phyloP scores from a whole-genome alignment of 2,888 invertebrate genomes.

The Cheilosia impressa region DNA sequence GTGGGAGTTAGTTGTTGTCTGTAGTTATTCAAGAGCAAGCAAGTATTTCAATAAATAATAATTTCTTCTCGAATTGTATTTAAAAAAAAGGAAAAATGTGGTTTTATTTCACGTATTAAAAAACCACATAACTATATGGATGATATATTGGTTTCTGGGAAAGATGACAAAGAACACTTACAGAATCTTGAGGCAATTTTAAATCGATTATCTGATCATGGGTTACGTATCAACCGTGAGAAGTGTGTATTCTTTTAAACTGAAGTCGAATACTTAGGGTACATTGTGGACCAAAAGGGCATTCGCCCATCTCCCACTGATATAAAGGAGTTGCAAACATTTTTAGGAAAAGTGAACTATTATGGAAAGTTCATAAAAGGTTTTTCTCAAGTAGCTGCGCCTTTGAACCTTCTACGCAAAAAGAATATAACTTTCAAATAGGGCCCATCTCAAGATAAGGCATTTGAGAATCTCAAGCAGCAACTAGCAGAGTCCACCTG shows the following conservation, averaged over 20 bases:
- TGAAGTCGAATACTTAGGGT: constrained; percentile 68
- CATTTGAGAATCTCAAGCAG: too few relatives aligned
- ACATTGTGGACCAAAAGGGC: constrained; percentile 50
- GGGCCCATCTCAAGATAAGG: too few relatives aligned
- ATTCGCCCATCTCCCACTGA: constrained; percentile 40
- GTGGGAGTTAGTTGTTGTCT: too few relatives aligned
- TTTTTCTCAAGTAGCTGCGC: constrained; percentile 17
- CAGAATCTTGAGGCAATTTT: constrained; percentile 45
- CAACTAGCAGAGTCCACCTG: constrained; percentile 10
- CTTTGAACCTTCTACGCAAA: constrained; percentile 4
- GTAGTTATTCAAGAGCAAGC: too few relatives aligned
- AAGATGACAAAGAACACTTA: constrained; percentile 54
- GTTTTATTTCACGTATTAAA: too few relatives aligned
- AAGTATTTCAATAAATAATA: too few relatives aligned
- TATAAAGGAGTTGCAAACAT: constrained; percentile 33
- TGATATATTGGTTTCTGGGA: constrained; percentile 66
- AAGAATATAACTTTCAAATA: background rate
- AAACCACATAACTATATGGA: too few relatives aligned
- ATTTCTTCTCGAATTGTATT: too few relatives aligned
- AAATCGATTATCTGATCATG: constrained; percentile 19
- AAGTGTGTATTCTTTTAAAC: constrained; percentile 58
- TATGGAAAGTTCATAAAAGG: constrained; percentile 24
- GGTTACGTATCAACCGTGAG: constrained; percentile 37
- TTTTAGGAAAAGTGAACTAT: constrained; percentile 23
- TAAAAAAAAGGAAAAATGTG: too few relatives aligned